A percentile compares a stretch with the other conserved stretches of the same genome.
Evolutionary conservation across 2,113 vertebrate species (phyloP).

Genomic region (Psittacus erithacus): DNA sequence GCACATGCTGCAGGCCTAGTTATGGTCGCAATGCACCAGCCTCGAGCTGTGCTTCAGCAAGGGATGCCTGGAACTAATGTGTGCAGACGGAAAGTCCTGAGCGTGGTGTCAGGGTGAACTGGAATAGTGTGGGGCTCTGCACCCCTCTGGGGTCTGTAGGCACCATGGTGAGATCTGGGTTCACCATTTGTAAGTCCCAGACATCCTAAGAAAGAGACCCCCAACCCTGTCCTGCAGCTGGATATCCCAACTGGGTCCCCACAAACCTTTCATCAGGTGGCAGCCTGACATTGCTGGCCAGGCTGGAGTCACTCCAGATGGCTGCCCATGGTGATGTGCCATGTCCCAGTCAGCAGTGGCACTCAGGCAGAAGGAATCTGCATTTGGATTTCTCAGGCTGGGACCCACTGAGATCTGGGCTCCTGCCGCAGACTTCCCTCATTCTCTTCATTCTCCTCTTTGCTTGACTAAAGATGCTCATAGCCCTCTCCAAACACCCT

Average conservation of each 20-base stretch:
- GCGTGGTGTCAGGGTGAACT: fast-evolving
- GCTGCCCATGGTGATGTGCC: fast-evolving
- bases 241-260: not conserved
- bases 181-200: not conserved
- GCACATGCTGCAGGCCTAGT: not conserved
- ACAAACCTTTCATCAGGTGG: not conserved
- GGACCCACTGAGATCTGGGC: not conserved
- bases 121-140: not conserved
- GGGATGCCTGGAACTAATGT: fast-evolving
- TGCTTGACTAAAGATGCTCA: not conserved
- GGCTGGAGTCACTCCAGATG: not conserved
- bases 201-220: not conserved
- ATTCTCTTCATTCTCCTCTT: not conserved
- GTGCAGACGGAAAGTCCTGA: not conserved
- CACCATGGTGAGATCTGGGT: not conserved
- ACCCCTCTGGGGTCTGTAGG: not conserved
- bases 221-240: not conserved
- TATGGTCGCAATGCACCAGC: not conserved
- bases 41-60: not conserved
- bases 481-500: not conserved
- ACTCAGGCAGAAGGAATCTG: not conserved
- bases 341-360: not conserved
- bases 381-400: not conserved
- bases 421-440: not conserved
- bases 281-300: not conserved